phyloP scores from a whole-genome alignment of 2,888 invertebrate genomes.

The Desoria tigrina region DNA sequence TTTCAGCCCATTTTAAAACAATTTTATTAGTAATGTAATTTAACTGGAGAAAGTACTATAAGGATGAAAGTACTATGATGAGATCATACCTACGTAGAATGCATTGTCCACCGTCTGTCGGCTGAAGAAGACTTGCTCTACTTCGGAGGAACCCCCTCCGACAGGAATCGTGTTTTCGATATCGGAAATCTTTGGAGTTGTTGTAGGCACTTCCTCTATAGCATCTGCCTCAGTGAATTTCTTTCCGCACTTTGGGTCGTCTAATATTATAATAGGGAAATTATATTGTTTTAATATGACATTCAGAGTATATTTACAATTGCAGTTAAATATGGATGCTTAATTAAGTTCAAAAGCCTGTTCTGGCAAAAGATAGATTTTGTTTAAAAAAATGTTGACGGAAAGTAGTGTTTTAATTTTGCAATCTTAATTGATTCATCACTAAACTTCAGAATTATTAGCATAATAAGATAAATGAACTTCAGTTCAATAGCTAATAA shows the following conservation, averaged over 20 bases:
- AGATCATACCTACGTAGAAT: conserved; percentile 48
- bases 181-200: conserved; percentile 11
- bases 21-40: background rate
- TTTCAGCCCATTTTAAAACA: conserved; percentile 6
- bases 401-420: too few species aligned
- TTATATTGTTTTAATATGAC: conserved; percentile 11
- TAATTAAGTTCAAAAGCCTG: too few species aligned
- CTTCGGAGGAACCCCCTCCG: conserved; percentile 19
- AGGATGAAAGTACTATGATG: background rate
- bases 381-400: too few species aligned
- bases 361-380: too few species aligned
- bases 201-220: conserved; percentile 20
- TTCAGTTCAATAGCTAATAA: too few species aligned
- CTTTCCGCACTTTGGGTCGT: conserved; percentile 48
- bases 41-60: too few species aligned
- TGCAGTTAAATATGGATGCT: too few species aligned
- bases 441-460: too few species aligned
- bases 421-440: too few species aligned
- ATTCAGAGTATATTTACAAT: too few species aligned
- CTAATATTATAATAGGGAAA: conserved; percentile 33
- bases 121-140: conserved; percentile 25
- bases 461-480: too few species aligned
- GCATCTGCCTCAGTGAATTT: conserved; percentile 24
- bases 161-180: conserved; percentile 14
- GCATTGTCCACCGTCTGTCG: conserved; percentile 45